These are phyloP conservation scores for Planiliza haematocheilus DNA, from an alignment of 2,113 vertebrate species.

Conservation along the genomic window DNA sequence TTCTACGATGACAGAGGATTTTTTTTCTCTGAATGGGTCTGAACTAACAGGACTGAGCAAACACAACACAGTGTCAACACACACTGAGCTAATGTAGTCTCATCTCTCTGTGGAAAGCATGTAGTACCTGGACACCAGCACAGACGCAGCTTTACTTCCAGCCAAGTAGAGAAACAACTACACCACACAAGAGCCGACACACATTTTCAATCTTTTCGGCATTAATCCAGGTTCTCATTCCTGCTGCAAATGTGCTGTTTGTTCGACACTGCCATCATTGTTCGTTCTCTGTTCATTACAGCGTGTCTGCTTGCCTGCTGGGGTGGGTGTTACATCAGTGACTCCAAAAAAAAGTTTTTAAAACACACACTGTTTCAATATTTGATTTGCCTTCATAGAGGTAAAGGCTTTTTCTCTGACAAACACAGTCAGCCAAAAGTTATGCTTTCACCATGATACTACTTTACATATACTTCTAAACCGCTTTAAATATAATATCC, in stretches of 20 bases:
- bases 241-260: constrained; percentile 14
- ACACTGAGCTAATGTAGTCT: constrained; percentile 10
- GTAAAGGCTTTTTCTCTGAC: constrained; percentile 15
- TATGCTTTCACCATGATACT: too few relatives aligned
- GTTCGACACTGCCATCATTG: constrained; percentile 15
- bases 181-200: not conserved
- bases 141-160: not conserved
- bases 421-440: too few relatives aligned
- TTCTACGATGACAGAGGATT: constrained; percentile 51
- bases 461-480: too few relatives aligned
- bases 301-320: not conserved
- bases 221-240: constrained; percentile 25
- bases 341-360: constrained; percentile 32
- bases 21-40: constrained; percentile 50
- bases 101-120: constrained; percentile 6
- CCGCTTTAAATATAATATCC: too few relatives aligned
- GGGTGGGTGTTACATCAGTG: constrained; percentile 1
- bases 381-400: constrained; percentile 56
- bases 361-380: constrained; percentile 58
- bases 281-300: constrained; percentile 21
- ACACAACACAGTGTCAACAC: constrained; percentile 41
- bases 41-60: constrained; percentile 48
- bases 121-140: constrained; percentile 25
- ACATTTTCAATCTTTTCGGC: constrained; percentile 23
- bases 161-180: not conserved